Base-by-base conservation (phyloP, 2,888 invertebrate species). In the Zelleria hepariella region DNA sequence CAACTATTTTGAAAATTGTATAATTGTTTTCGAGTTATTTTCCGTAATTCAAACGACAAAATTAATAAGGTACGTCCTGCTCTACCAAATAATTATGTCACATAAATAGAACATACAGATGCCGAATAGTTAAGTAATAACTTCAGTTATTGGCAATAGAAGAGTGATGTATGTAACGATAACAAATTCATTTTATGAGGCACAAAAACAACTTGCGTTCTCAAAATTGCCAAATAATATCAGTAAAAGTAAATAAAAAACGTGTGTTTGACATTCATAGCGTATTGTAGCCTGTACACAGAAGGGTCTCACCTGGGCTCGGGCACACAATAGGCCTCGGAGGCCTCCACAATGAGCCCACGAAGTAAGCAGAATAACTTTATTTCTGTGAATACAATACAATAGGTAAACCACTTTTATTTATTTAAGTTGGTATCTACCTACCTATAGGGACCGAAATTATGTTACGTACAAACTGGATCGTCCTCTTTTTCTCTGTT, bases 371-470 rank as follows among this genome's bases (percentile, higher is more conserved):
- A 80, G 84, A 86, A 86, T 85, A 84, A 84, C 83, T 86, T 86
- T 86, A 85, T 86, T 85, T 84, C 32, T 15, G 80, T 78, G 83
- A 84, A 85, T 82, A 86, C 84, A 86, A 85, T 86, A 85, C n/a
- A n/a, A n/a, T n/a, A n/a, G n/a, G n/a, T n/a, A 42, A 85, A 85
- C 81, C 83, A 86, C 85, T 85, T 85, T 82, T 84, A 84, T 79
- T n/a, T 74, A 32, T 42, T 42, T 73, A 75, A 73, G 32, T 42
- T 15, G n/a, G n/a, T n/a, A n/a, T n/a, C n/a, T n/a, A n/a, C n/a
- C n/a, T 15, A 42, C 15, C 32, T 42, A 0, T 42, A 42, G 32
- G 32, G 10, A 3, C 32, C n/a, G n/a, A 42, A 42, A 42, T 42
- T 42, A 15, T 32, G 32, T 42, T 42, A 42, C 32, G 6, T 42